phyloP scores from a whole-genome alignment of 2,113 vertebrate species.

The Probosciger aterrimus region DNA sequence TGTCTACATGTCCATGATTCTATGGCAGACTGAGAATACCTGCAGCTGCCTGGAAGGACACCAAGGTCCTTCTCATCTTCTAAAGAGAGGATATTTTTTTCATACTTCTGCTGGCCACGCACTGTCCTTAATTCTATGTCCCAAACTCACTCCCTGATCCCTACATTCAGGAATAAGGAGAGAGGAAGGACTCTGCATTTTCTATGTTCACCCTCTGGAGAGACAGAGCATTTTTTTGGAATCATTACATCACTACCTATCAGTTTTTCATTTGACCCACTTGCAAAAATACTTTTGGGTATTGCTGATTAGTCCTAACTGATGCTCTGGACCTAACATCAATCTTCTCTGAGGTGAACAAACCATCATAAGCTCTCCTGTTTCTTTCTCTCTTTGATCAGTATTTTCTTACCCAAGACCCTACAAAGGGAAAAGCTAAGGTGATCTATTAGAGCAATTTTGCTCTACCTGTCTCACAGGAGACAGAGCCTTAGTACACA shows the following conservation, averaged over 20 bases:
- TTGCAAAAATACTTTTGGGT: neutral
- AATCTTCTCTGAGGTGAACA: neutral
- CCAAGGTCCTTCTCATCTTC: neutral
- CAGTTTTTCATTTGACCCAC: neutral
- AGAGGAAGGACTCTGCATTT: neutral
- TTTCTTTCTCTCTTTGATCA: neutral
- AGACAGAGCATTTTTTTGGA: neutral
- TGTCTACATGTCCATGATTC: neutral
- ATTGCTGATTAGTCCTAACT: neutral
- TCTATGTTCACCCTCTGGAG: neutral
- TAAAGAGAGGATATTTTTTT: neutral
- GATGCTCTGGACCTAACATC: neutral
- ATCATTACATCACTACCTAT: neutral
- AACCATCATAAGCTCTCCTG: neutral
- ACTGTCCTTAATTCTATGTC: neutral
- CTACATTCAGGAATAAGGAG: neutral
- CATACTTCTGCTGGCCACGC: fast-evolving
- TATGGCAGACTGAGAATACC: neutral
- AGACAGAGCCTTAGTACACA: neutral
- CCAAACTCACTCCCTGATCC: neutral
- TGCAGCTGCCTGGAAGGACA: neutral
- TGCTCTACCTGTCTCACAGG: fast-evolving
- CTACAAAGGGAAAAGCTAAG: neutral
- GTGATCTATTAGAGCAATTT: neutral
- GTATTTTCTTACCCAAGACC: neutral